A percentile compares a stretch with the other conserved stretches of the same genome.
Evolutionary conservation across 2,797 vertebrate genomes (phyloP).

Genomic region (Nothura maculosa): DNA sequence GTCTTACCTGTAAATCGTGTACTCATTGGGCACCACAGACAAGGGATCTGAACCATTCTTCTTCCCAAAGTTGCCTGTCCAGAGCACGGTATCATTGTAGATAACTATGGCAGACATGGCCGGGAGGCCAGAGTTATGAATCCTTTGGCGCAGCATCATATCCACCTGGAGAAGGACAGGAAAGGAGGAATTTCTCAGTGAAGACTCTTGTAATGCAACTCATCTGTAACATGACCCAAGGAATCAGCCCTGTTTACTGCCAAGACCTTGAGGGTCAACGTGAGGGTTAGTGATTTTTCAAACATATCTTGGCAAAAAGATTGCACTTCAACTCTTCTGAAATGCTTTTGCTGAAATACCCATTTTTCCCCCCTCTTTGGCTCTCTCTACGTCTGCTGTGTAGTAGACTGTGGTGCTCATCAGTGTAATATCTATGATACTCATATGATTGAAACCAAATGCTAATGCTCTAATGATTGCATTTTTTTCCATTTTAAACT

Average conservation of each 20-base stretch:
- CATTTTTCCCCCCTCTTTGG: background rate
- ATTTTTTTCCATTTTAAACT: background rate
- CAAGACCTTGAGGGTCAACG: fast-evolving
- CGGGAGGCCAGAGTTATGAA: constrained; percentile 86
- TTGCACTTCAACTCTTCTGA: background rate
- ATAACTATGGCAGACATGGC: constrained; percentile 92
- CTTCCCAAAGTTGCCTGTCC: constrained; percentile 95
- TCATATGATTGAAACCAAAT: background rate
- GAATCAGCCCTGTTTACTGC: background rate
- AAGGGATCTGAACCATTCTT: constrained; percentile 88
- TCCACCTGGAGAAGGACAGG: constrained; percentile 84
- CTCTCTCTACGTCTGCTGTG: background rate
- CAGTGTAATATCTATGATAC: background rate
- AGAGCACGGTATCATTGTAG: constrained; percentile 94
- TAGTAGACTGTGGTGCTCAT: background rate
- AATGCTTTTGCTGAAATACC: background rate
- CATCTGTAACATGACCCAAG: background rate
- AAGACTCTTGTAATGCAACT: background rate
- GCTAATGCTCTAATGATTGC: background rate
- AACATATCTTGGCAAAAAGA: background rate
- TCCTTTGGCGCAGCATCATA: constrained; percentile 82
- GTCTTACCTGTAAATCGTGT: constrained; percentile 93
- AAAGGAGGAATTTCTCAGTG: too few relatives aligned
- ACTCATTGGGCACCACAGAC: constrained; percentile 90
- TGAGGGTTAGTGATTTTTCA: background rate